A percentile compares a stretch with the other conserved stretches of the same genome.
These are phyloP conservation scores for Agonopterix alstromeriana DNA, from an alignment of 2,888 invertebrate genomes.

Conservation along the genomic window DNA sequence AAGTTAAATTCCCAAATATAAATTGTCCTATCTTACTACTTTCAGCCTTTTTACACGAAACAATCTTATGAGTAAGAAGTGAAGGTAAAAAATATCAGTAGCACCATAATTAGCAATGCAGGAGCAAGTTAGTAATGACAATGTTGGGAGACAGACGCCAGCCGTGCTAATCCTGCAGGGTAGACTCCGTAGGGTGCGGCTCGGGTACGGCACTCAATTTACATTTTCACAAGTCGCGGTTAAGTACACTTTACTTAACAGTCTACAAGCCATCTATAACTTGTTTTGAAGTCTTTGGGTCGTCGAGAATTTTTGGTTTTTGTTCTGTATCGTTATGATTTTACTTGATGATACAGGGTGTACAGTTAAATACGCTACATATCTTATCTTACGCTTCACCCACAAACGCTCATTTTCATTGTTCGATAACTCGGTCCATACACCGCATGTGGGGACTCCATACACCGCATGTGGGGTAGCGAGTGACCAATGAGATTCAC, in stretches of 20 bases:
- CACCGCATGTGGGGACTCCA: too few species aligned
- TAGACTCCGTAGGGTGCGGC: constrained; percentile 1
- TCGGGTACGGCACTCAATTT: constrained; percentile 32
- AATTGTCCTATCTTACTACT: too few species aligned
- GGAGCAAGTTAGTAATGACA: constrained; percentile 9
- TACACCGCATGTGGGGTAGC: too few species aligned
- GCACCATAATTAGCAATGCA: too few species aligned
- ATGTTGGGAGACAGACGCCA: constrained; percentile 19
- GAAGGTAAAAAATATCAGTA: too few species aligned
- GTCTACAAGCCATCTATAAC: constrained; percentile 44
- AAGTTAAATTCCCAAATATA: too few species aligned
- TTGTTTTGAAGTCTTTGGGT: constrained; percentile 35
- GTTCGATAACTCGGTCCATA: not conserved
- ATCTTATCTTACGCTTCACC: not conserved
- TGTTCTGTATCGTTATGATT: too few species aligned
- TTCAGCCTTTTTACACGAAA: too few species aligned
- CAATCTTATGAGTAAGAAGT: too few species aligned
- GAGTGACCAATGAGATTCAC: too few species aligned
- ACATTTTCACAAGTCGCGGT: constrained; percentile 49
- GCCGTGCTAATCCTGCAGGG: constrained; percentile 22
- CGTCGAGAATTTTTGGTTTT: constrained; percentile 14
- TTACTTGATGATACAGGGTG: too few species aligned
- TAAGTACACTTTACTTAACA: constrained; percentile 55
- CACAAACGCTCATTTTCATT: not conserved
- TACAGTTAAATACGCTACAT: too few species aligned